Evolutionary conservation across 1,140 invertebrate genomes (phyloP).

Genomic region (Scaptomyza montana): DNA sequence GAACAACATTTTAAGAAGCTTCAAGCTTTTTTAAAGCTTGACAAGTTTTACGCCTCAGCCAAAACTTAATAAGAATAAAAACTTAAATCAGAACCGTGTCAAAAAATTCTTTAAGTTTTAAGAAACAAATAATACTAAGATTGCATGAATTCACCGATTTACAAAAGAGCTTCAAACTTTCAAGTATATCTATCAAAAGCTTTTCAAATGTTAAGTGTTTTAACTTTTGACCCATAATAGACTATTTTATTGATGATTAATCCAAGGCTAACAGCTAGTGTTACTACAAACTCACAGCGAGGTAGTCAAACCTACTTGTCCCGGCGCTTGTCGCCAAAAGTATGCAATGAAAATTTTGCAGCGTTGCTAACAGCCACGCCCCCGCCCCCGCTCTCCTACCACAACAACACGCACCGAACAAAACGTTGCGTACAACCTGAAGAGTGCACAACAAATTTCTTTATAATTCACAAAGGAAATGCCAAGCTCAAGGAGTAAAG

Average conservation of each 20-base stretch:
- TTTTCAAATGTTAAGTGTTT: not conserved
- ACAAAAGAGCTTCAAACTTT: too few relatives aligned
- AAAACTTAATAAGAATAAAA: too few relatives aligned
- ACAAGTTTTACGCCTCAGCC: too few relatives aligned
- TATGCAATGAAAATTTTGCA: conserved; percentile 57
- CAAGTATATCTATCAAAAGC: too few relatives aligned
- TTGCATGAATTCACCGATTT: too few relatives aligned
- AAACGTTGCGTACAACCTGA: conserved; percentile 41
- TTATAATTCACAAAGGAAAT: conserved; percentile 81
- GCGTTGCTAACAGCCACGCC: conserved; percentile 29
- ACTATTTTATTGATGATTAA: conserved; percentile 1
- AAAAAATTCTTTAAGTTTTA: too few relatives aligned
- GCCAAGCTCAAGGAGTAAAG: conserved; percentile 62
- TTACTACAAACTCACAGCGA: conserved; percentile 16
- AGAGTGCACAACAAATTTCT: conserved; percentile 66
- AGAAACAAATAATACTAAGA: too few relatives aligned
- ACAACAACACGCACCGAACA: conserved; percentile 36
- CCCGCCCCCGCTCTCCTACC: not conserved
- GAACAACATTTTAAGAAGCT: too few relatives aligned
- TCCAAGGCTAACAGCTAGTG: conserved; percentile 10
- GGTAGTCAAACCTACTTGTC: conserved; percentile 25
- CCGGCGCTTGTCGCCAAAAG: conserved; percentile 49
- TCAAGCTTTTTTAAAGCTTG: too few relatives aligned
- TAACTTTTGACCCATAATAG: not conserved
- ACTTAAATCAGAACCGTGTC: too few relatives aligned